A percentile compares a stretch with the other conserved stretches of the same genome.
Conservation (phyloP, 92 coral and sea anemone species). For the Epizoanthus rinbou region DNA sequence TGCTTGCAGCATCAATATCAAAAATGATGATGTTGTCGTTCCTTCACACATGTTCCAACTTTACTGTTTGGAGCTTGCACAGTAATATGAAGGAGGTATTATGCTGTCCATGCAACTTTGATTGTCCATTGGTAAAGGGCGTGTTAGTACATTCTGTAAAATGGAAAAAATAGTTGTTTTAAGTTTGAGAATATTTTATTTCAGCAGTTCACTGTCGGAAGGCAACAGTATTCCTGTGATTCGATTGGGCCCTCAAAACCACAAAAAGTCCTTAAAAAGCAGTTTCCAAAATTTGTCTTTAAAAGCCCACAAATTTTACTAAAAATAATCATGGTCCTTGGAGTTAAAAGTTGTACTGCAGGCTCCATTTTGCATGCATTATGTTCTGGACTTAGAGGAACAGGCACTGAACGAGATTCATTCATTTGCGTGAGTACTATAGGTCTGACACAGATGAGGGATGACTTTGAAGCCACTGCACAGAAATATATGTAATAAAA, state of each 20-base stretch:
- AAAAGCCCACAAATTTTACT: not conserved
- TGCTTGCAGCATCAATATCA: not conserved
- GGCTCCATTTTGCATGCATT: too few species aligned
- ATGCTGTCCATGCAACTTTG: not conserved
- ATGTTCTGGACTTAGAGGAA: too few species aligned
- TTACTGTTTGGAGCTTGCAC: not conserved
- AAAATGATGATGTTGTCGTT: too few species aligned
- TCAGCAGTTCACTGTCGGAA: not conserved
- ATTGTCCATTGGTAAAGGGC: not conserved
- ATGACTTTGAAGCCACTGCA: too few species aligned
- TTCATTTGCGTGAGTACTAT: too few species aligned
- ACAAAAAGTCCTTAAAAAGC: not conserved
- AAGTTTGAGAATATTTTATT: not conserved
- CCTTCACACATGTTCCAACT: not conserved
- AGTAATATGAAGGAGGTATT: not conserved
- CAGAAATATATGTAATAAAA: too few species aligned
- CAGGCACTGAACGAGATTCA: too few species aligned
- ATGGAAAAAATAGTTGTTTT: not conserved
- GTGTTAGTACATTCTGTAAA: not conserved
- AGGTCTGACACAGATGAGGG: too few species aligned
- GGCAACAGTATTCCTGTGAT: constrained; percentile 3
- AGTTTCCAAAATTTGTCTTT: not conserved
- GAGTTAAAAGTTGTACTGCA: too few species aligned
- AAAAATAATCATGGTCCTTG: too few species aligned
- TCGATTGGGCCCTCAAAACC: not conserved